phyloP scores from a whole-genome alignment of 2,797 vertebrate species.

The Euphonia xanthogaster region DNA sequence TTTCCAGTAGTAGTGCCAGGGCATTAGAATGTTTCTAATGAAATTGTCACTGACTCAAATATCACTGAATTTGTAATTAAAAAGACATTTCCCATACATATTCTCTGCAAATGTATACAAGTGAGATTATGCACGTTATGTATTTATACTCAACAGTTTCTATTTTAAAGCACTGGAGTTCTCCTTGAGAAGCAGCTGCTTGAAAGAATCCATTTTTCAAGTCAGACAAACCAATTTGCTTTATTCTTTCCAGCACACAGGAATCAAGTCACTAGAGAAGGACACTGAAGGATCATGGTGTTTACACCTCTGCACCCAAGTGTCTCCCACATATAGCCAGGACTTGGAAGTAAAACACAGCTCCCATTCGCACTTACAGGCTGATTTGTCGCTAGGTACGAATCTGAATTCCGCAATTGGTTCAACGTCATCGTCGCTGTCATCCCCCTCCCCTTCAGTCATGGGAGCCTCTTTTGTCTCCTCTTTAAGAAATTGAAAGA shows the following conservation, averaged over 20 bases:
- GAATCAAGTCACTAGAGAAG: background rate
- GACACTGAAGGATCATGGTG: background rate
- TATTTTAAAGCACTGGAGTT: background rate
- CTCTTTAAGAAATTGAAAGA: slow-evolving; percentile 48
- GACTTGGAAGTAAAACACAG: background rate
- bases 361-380: slow-evolving; percentile 76
- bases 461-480: slow-evolving; percentile 82
- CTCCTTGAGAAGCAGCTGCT: background rate
- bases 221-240: background rate
- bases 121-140: background rate
- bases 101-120: background rate
- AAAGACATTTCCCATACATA: background rate
- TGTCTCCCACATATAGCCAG: background rate
- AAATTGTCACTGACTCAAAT: background rate
- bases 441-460: slow-evolving; percentile 75
- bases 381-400: slow-evolving; percentile 89
- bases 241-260: background rate
- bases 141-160: background rate
- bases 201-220: background rate
- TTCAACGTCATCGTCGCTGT: slow-evolving; percentile 80
- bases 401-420: slow-evolving; percentile 93
- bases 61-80: background rate
- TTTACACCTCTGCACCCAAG: background rate
- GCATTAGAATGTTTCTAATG: background rate
- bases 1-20: background rate